A percentile compares a stretch with the other conserved stretches of the same genome.
Conservation (phyloP, 2,113 vertebrate species). For the Menura novaehollandiae region DNA sequence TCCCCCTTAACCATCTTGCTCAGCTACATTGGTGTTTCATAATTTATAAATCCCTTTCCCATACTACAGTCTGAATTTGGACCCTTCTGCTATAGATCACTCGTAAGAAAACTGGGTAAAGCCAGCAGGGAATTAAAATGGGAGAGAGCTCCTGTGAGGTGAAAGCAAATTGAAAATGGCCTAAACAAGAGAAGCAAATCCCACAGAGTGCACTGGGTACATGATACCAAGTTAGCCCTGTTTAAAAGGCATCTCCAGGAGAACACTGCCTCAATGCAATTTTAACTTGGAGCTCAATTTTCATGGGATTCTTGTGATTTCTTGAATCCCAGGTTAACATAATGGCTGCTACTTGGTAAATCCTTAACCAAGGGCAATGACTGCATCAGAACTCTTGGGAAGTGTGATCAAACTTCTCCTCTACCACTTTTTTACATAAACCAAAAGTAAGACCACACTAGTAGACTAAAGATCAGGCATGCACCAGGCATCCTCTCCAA, state of each 20-base stretch:
- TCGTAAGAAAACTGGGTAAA: constrained; percentile 31
- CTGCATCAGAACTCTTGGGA: background rate
- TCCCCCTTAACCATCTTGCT: background rate
- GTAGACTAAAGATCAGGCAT: background rate
- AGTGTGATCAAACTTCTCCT: background rate
- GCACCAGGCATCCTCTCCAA: background rate
- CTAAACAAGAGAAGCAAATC: background rate
- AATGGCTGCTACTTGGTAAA: background rate
- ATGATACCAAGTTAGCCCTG: background rate
- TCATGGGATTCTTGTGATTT: background rate
- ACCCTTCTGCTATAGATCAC: constrained; percentile 41
- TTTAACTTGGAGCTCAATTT: background rate
- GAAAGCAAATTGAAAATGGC: constrained; percentile 5
- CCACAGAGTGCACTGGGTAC: background rate
- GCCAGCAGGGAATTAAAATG: constrained; percentile 26
- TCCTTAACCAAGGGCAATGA: background rate
- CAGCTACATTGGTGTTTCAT: constrained; percentile 42
- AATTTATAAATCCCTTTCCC: constrained; percentile 48
- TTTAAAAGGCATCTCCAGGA: background rate
- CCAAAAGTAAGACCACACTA: background rate
- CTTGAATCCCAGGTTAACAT: background rate
- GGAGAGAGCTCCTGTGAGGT: constrained; percentile 6
- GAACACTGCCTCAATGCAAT: background rate
- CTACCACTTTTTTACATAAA: background rate
- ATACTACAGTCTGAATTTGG: background rate